Percentiles rank a stretch among this genome's conserved stretches.
These are phyloP conservation scores for Scaptomyza flava DNA, from an alignment of 2,888 invertebrate species.

Conservation along the genomic window DNA sequence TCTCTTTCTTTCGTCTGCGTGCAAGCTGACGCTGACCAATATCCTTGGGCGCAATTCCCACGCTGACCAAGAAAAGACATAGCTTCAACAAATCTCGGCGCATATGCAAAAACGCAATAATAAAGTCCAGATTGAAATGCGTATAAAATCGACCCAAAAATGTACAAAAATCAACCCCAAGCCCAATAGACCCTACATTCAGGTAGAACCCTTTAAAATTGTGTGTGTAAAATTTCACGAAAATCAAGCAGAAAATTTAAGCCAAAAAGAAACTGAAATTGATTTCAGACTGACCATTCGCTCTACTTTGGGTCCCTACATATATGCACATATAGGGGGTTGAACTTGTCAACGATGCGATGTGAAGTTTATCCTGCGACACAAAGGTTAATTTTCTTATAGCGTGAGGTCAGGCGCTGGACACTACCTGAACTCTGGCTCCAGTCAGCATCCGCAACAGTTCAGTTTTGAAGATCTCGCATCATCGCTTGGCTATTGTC, in stretches of 20 bases:
- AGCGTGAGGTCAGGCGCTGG: slow-evolving; percentile 60
- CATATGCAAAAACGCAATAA: slow-evolving; percentile 66
- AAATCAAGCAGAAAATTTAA: slow-evolving; percentile 75
- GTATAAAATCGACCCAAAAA: slow-evolving; percentile 61
- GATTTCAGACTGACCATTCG: slow-evolving; percentile 39
- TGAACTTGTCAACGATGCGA: slow-evolving; percentile 61
- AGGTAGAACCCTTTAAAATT: slow-evolving; percentile 58
- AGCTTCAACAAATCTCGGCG: slow-evolving; percentile 46
- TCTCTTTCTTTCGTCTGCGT: not conserved
- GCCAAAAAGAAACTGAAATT: slow-evolving; percentile 46
- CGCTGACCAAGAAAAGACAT: slow-evolving; percentile 67
- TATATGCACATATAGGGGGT: slow-evolving; percentile 38
- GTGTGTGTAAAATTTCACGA: slow-evolving; percentile 61
- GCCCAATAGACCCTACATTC: slow-evolving; percentile 4
- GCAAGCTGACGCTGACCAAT: slow-evolving; percentile 61
- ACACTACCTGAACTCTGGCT: slow-evolving; percentile 58
- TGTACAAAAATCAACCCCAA: slow-evolving; percentile 57
- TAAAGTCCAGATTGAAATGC: slow-evolving; percentile 58
- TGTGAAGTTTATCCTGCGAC: slow-evolving; percentile 16
- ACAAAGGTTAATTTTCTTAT: slow-evolving; percentile 75
- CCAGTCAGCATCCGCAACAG: slow-evolving; percentile 29
- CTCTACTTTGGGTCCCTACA: slow-evolving; percentile 1
- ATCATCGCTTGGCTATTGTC: slow-evolving; percentile 26
- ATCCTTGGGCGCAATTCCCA: slow-evolving; percentile 70
- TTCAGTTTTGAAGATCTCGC: slow-evolving; percentile 17